These are phyloP conservation scores for Silurus lanzhouensis DNA, from an alignment of 2,797 vertebrate species.

Conservation along the genomic window DNA sequence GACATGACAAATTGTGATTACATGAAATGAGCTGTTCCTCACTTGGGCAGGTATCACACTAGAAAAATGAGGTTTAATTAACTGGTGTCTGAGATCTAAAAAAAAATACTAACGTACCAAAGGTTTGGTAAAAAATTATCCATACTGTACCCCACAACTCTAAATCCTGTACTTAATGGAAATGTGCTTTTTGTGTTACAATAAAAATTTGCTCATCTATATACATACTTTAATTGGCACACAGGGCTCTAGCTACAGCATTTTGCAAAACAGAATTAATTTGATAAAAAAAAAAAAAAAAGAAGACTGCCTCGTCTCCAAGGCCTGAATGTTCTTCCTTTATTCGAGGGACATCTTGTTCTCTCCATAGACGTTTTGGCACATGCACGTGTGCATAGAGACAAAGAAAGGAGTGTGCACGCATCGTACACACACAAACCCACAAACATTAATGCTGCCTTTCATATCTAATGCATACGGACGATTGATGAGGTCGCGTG, in stretches of 20 bases:
- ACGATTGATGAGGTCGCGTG: background rate
- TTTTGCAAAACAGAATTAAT: background rate
- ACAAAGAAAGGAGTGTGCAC: constrained; percentile 30
- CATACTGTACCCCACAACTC: background rate
- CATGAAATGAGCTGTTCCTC: background rate
- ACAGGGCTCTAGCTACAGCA: background rate
- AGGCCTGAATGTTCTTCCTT: background rate
- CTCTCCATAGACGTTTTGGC: background rate
- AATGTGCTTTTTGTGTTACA: background rate
- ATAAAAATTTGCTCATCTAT: too few relatives aligned
- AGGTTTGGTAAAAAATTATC: background rate
- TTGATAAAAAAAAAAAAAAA: background rate
- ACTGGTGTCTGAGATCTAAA: background rate
- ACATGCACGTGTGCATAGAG: background rate
- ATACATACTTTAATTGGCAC: background rate
- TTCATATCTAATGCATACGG: background rate
- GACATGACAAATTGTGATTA: background rate
- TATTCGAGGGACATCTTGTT: background rate
- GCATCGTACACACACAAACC: background rate
- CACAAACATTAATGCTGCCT: constrained; percentile 22
- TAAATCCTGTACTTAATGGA: background rate
- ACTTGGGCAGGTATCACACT: background rate
- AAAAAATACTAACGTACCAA: too few relatives aligned
- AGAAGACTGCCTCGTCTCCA: background rate
- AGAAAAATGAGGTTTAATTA: background rate